Evolutionary conservation across 2,113 vertebrate species (phyloP), one percentile per base, ranked within the genome.

Genomic region (Sus scrofa): DNA sequence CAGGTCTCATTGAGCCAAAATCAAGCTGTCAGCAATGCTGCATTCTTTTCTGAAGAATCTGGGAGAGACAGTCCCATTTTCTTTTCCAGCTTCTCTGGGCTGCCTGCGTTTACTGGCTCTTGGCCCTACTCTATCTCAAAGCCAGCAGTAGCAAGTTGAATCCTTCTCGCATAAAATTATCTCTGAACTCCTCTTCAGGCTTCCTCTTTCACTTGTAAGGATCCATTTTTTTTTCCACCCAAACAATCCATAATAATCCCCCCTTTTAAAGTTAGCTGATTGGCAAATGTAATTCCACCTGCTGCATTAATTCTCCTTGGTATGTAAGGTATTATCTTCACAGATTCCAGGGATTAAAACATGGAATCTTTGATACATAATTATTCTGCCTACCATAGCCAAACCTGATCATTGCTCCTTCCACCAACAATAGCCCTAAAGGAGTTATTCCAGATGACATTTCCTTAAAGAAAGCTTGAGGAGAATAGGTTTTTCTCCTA

Each of bases 301-400:
- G 0, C 1, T 56, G 3, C 3, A 8, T 32, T 75, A 52, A 56
- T 81, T 60, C 12, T 2, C 0, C 6, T 67, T 13, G 18, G 4
- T 89, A 6, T 68, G 12, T 44, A 56, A 68, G 3, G 0, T 10
- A 26, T 27, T 22, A 30, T 37, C 34, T 54, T 34, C 19, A 77
- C 14, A 71, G 4, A 2, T 39, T 56, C 60, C 15, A 30, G 1
- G 19, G 52, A 81, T 56, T 89, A n/a, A 22, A 56, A 56, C 8
- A 1, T 34, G 4, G 7, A 0, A 2, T 58, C 7, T 63, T 32
- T 39, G 26, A 68, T 7, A 2, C 1, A 37, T 16, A 22, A 19
- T 77, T 67, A 62, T 84, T 74, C 56, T 85, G 12, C 11, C 58
- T 75, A 39, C 6, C 16, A 39, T 22, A 22, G 26, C 37, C 27